Conservation (phyloP, 2,888 invertebrate species). For the Nomada hirtipes region DNA sequence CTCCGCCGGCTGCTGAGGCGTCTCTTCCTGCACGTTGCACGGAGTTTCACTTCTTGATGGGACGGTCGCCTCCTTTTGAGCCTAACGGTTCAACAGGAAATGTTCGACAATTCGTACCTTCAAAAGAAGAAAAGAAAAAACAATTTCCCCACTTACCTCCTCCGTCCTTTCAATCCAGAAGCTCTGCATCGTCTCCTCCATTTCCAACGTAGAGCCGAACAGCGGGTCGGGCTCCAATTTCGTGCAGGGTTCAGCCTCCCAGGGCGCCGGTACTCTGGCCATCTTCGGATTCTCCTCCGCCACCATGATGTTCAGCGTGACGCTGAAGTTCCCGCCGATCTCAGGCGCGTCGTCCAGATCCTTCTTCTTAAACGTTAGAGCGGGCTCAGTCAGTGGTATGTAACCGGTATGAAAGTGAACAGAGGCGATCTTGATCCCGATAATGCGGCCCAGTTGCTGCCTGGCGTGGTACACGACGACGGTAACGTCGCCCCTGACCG, state of each 20-base stretch:
- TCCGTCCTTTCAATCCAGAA: constrained; percentile 84
- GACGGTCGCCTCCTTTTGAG: constrained; percentile 18
- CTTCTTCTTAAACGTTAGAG: constrained; percentile 89
- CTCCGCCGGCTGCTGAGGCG: not conserved
- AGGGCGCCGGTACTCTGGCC: constrained; percentile 89
- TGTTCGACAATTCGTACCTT: too few species aligned
- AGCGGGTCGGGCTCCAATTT: constrained; percentile 87
- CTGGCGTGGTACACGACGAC: constrained; percentile 94
- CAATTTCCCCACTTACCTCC: constrained; percentile 85
- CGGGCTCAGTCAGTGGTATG: constrained; percentile 90
- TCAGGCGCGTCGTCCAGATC: constrained; percentile 94
- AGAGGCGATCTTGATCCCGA: constrained; percentile 94
- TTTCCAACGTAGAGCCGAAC: constrained; percentile 92
- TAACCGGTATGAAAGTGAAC: constrained; percentile 96
- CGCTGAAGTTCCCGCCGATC: constrained; percentile 87
- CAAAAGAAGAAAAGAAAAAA: not conserved
- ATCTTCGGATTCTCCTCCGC: constrained; percentile 89
- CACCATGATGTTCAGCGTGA: constrained; percentile 90
- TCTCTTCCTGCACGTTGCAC: constrained; percentile 8
- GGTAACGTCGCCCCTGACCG: constrained; percentile 94
- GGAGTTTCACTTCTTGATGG: constrained; percentile 12
- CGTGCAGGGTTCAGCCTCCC: constrained; percentile 88
- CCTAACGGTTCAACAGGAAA: constrained; percentile 6
- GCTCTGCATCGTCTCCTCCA: constrained; percentile 93
- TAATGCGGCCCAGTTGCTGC: constrained; percentile 92